phyloP scores from a whole-genome alignment of 2,113 vertebrate species.

The Parus major region DNA sequence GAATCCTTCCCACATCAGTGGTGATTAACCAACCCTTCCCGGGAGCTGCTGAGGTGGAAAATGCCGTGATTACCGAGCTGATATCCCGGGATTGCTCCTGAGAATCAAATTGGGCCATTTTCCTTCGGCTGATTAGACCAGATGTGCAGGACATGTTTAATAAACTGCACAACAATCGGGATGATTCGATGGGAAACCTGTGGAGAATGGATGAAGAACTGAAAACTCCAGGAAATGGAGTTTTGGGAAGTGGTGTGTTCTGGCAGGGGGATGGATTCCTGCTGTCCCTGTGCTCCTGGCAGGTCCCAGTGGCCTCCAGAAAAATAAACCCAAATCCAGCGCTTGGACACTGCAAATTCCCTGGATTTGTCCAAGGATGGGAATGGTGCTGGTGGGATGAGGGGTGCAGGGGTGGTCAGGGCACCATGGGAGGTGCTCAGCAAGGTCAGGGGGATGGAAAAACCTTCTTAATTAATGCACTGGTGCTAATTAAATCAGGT shows the following conservation, averaged over 20 bases:
- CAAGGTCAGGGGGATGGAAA: not conserved
- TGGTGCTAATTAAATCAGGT: not conserved
- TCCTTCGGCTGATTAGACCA: not conserved
- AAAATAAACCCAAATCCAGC: not conserved
- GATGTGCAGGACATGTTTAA: constrained; percentile 15
- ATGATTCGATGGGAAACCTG: not conserved
- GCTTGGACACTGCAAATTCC: fast-evolving
- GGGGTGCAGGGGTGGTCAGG: not conserved
- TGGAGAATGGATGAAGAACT: not conserved
- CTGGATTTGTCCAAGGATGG: not conserved
- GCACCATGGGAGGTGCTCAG: not conserved
- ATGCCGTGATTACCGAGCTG: not conserved
- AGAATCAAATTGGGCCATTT: not conserved
- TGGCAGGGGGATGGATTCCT: not conserved
- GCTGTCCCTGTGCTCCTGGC: not conserved
- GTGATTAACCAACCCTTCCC: not conserved
- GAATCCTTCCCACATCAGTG: not conserved
- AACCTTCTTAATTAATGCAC: not conserved
- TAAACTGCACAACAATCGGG: not conserved
- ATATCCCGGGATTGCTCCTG: not conserved
- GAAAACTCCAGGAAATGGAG: not conserved
- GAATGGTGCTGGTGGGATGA: not conserved
- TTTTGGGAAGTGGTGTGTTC: not conserved
- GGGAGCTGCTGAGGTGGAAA: not conserved
- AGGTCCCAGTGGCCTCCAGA: fast-evolving